These are phyloP conservation scores for Columba janthina DNA, from an alignment of 2,113 vertebrate genomes.

Conservation along the genomic window DNA sequence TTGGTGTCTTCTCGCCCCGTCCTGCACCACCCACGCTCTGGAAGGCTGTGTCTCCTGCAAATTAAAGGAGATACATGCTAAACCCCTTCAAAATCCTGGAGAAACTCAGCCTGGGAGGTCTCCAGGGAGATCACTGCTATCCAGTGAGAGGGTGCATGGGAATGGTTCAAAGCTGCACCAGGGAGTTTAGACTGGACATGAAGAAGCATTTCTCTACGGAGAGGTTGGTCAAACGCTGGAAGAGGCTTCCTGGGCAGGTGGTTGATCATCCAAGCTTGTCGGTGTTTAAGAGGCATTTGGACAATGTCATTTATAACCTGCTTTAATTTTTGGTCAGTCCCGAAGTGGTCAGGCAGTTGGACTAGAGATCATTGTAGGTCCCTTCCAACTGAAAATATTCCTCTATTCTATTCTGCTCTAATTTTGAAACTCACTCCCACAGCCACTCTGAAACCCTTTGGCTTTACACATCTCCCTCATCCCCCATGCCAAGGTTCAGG, in stretches of 20 bases:
- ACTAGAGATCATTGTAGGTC: neutral
- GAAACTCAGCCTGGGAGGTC: neutral
- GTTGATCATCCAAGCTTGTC: neutral
- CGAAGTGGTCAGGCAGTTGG: neutral
- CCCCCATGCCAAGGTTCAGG: neutral
- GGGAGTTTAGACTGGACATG: neutral
- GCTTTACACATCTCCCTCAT: neutral
- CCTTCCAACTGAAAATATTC: neutral
- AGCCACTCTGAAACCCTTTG: neutral
- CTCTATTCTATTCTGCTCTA: no score
- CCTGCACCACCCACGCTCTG: neutral
- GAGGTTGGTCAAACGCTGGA: neutral
- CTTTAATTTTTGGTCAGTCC: neutral
- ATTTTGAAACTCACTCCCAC: no score
- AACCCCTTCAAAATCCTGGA: neutral
- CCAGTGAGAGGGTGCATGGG: rapidly evolving
- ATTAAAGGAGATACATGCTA: neutral
- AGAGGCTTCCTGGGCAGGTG: neutral
- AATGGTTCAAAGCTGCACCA: neutral
- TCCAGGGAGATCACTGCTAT: neutral
- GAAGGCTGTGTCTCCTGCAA: neutral
- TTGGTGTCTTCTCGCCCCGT: rapidly evolving
- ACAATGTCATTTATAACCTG: neutral
- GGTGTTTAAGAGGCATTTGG: neutral
- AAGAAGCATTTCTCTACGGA: neutral